Conservation (phyloP, 2,797 vertebrate genomes). For the Peromyscus eremicus region DNA sequence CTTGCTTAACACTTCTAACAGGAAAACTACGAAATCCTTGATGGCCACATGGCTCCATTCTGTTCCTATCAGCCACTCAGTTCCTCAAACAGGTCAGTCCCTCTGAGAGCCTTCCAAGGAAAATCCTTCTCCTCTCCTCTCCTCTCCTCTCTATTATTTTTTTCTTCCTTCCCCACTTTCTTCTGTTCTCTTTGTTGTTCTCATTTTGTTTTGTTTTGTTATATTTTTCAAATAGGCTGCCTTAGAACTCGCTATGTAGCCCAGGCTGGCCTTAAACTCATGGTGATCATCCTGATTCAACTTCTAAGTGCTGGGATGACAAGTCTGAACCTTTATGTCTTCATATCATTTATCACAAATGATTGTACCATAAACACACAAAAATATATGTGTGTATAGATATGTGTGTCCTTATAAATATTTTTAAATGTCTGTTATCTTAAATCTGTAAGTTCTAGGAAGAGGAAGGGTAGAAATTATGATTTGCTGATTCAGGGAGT, state of each 20-base stretch:
- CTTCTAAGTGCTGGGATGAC: background rate
- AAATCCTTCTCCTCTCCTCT: background rate
- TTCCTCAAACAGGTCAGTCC: background rate
- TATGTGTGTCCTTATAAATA: background rate
- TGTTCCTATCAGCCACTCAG: too few relatives aligned
- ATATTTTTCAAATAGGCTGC: background rate
- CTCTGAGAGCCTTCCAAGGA: background rate
- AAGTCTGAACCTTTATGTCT: background rate
- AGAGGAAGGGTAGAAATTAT: background rate
- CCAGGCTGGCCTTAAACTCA: background rate
- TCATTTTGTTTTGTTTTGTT: background rate
- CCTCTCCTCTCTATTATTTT: background rate
- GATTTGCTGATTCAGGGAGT: background rate
- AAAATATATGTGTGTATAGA: background rate
- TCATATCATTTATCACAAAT: background rate
- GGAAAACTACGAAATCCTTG: background rate
- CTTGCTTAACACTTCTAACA: background rate
- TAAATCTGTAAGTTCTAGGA: background rate
- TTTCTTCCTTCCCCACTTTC: too few relatives aligned
- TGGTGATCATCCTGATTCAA: background rate
- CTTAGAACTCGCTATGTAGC: background rate
- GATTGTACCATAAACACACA: background rate
- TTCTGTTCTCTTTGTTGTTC: background rate
- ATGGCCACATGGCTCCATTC: fast-evolving
- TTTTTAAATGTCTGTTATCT: background rate